Evolutionary conservation across 2,888 invertebrate genomes (phyloP), one percentile per base, ranked within the genome.

Genomic region (Hirtodrosophila trivittata): DNA sequence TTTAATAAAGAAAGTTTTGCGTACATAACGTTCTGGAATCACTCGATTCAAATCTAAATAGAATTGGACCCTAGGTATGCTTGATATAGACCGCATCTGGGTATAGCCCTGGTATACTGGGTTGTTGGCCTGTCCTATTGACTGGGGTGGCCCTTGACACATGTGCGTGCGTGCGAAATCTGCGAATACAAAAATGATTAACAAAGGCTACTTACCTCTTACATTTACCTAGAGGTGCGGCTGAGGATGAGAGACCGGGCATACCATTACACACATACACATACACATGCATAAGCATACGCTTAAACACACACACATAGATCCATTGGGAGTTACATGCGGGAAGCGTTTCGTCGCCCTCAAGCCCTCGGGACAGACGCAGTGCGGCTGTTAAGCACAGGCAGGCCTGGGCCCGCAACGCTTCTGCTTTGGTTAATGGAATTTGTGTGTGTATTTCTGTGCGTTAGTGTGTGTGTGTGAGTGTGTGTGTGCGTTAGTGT

Each of bases 141-240:
- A 37, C 37, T 25, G 4, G 35, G 12, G 25, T 32, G 33, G 21
- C n/a, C 42, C 39, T 46, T 62, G 55, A 63, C 63, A 67, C 65
- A 72, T 69, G 66, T 78, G 82, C 77, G 85, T 82, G 78, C 82
- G 58, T 75, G 78, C 71, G 51, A 81, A 82, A 82, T 82, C 81
- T 76, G 78, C 66, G 76, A 75, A 55, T 30, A 58, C 52, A 71
- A 69, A 75, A 68, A 75, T 78, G 70, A 81, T 85, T 81, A 84
- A 82, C 85, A 82, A 84, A 69, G 66, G 51, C 18, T 21, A 21
- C 18, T 21, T 21, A 21, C 18, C 18, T 21, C 18, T n/a, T 21
- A 21, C 18, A 21, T 21, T 71, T 63, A 59, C 73, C 57, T 32
- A 43, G 62, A 65, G 83, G 58, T 66, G 76, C 38, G 66, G 41